Evolutionary conservation across 2,797 vertebrate genomes (phyloP), one percentile per base, ranked within the genome.

Genomic region (Sciurus vulgaris): DNA sequence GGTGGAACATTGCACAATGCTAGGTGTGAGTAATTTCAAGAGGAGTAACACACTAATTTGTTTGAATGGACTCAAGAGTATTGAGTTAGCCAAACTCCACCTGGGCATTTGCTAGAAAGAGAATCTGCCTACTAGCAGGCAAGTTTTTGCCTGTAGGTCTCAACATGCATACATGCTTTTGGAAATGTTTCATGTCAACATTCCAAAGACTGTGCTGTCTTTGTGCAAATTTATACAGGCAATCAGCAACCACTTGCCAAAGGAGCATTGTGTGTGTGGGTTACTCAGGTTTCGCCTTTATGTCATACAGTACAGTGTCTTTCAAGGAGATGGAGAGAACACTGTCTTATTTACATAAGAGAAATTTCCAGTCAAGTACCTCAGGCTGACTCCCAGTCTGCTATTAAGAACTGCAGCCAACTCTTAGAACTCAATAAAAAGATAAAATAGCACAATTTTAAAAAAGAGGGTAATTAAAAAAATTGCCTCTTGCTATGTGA

Each of bases 101-200:
- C 18, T 72, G 54, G 73, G 67, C 54, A 87, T 73, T 30, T 63
- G 70, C 44, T n/a, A 54, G 61, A 89, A 91, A 79, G 30, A 69
- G 44, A 79, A 86, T 15, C 35, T 69, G 14, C 28, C 5, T 59
- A 93, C 14, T 38, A 65, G 26, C 74, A 91, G 35, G 65, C 76
- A 91, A 79, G 67, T 63, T 91, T 95, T 89, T 89, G 86, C 56
- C 74, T 56, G 3, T 81, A 69, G 79, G 41, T 61, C 24, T 91
- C 51, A 67, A 59, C 10, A 33, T 35, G 47, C 2, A 44, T 14
- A 90, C 6, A 63, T 65, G 70, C 28, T 94, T 89, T 91, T 82
- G 59, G 61, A 77, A 97, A 78, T 30, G 54, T 28, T 61, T 38
- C 73, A 74, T 5, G 56, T 78, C 73, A 94, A 88, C 73, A 38